Base-by-base conservation (phyloP, 2,113 vertebrate genomes). In the Myrmophylax atrothorax region DNA sequence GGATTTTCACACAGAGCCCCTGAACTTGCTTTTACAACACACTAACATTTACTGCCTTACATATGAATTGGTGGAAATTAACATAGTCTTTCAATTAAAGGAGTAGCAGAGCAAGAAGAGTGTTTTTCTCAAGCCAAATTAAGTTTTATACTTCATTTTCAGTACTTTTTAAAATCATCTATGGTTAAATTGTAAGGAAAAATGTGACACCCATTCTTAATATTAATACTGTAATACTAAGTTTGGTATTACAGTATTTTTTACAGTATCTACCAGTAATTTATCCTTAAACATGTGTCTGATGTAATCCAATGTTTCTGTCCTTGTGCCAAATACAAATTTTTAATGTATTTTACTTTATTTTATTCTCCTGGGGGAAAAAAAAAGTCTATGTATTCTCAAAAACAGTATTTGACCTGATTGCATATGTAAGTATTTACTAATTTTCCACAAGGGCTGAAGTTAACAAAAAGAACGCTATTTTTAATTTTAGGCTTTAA, bases 401-500 rank as follows among this genome's bases (percentile, higher is more conserved):
- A 58, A 40, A 31, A 76, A 49, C 10, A 58, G 9, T 14, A 2
- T 59, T 76, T 89, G 70, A 85, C 58, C 53, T 5, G 18, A 69
- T 85, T 95, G 44, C 84, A 73, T 69, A 79, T 25, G 2, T 49
- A 68, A 92, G 12, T 77, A 85, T 82, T 87, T 85, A 77, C 22
- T 85, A 67, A 67, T 58, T 77, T 94, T 76, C 44, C 25, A 13
- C 29, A 60, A 82, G 28, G 58, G 12, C 25, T 82, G 33, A 83
- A 78, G 31, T 89, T 72, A 82, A 76, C 31, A 89, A 87, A 89
- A 92, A 78, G 1, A 83, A 76, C 1, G 1, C 29, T 87, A 5
- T 68, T 94, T 91, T 93, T 95, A 81, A 94, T 93, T 85, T 73
- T 37, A 69, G 55, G 66, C 24, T 80, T 93, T 16, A 59, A 18